Evolutionary conservation across 2,113 vertebrate species (phyloP).

Genomic region (Phoxinus phoxinus): DNA sequence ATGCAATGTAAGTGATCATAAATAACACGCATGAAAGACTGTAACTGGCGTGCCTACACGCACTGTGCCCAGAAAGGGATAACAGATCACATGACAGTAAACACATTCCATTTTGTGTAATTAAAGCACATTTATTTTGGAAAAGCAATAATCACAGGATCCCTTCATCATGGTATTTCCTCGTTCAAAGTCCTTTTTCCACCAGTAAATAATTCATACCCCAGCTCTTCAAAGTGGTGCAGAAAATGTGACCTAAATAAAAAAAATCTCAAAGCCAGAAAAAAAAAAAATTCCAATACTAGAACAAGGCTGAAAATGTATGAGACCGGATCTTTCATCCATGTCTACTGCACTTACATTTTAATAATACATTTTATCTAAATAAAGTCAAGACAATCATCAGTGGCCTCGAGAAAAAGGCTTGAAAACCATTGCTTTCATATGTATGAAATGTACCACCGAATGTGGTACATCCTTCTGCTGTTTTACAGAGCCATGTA

Average conservation of each 20-base stretch:
- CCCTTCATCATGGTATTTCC: slow-evolving; percentile 55
- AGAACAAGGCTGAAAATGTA: slow-evolving; percentile 43
- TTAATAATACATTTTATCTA: slow-evolving; percentile 23
- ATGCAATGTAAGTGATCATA: background rate
- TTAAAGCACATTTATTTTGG: slow-evolving; percentile 59
- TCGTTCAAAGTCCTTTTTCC: slow-evolving; percentile 62
- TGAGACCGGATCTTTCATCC: slow-evolving; percentile 1
- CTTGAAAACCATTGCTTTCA: background rate
- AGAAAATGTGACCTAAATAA: slow-evolving; percentile 69
- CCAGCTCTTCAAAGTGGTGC: slow-evolving; percentile 64
- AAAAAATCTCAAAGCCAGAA: slow-evolving; percentile 67
- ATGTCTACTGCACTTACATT: slow-evolving; percentile 30
- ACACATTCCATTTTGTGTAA: slow-evolving; percentile 52
- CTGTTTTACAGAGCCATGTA: background rate
- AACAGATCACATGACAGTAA: slow-evolving; percentile 34
- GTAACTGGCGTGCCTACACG: slow-evolving; percentile 19
- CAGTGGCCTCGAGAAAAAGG: background rate
- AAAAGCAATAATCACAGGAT: slow-evolving; percentile 63
- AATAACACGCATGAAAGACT: background rate
- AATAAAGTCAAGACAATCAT: slow-evolving; percentile 40
- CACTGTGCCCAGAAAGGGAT: background rate
- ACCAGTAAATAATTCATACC: slow-evolving; percentile 57
- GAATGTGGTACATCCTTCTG: background rate
- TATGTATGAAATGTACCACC: background rate
- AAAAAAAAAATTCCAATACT: slow-evolving; percentile 39